phyloP scores from a whole-genome alignment of 1,140 invertebrate genomes.

The Bombus impatiens region DNA sequence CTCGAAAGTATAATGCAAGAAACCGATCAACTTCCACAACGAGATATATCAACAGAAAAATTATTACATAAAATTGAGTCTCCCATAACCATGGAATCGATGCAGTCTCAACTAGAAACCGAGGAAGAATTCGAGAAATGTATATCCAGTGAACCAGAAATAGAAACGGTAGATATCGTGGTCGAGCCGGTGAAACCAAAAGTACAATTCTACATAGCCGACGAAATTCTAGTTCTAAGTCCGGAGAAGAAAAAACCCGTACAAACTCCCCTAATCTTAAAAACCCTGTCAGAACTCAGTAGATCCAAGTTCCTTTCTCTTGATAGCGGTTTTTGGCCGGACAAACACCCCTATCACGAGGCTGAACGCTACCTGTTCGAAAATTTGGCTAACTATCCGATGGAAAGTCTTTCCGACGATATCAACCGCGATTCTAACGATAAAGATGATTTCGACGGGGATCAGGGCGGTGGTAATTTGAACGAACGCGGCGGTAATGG shows the following conservation, averaged over 20 bases:
- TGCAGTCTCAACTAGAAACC: slow-evolving; percentile 36
- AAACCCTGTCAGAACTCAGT: slow-evolving; percentile 51
- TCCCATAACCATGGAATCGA: slow-evolving; percentile 5
- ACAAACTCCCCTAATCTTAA: neutral
- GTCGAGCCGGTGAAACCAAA: slow-evolving; percentile 59
- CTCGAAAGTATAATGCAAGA: neutral
- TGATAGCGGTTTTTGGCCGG: slow-evolving; percentile 85
- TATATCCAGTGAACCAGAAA: slow-evolving; percentile 19
- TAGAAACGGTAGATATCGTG: slow-evolving; percentile 19
- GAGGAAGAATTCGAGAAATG: slow-evolving; percentile 45
- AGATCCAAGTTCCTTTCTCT: slow-evolving; percentile 67
- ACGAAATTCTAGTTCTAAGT: slow-evolving; percentile 73
- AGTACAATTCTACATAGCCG: slow-evolving; percentile 77
- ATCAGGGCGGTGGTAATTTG: slow-evolving; percentile 83
- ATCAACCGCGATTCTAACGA: slow-evolving; percentile 74
- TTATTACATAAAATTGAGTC: neutral
- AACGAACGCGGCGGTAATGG: slow-evolving; percentile 80
- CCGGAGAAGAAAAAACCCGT: slow-evolving; percentile 62
- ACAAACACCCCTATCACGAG: slow-evolving; percentile 85
- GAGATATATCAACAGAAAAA: neutral
- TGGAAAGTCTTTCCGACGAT: slow-evolving; percentile 50
- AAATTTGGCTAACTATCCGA: slow-evolving; percentile 77
- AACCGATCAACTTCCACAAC: neutral
- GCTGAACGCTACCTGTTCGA: slow-evolving; percentile 84
- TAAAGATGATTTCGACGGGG: slow-evolving; percentile 83